Evolutionary conservation across 53 echinoderm and acorn worm species (phyloP).

Genomic region (Actinopyga echinites): DNA sequence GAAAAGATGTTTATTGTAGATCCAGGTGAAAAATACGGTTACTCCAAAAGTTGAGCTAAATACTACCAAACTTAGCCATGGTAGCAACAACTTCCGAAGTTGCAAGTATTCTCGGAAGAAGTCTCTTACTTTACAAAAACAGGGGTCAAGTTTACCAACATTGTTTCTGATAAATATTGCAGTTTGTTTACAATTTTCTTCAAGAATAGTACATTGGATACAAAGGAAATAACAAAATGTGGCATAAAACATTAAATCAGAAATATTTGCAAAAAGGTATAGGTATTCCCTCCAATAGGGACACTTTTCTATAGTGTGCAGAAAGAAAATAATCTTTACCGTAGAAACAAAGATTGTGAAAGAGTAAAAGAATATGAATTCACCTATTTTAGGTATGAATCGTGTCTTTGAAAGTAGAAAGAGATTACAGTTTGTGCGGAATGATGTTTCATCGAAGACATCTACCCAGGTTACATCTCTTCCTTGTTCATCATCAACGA

Average conservation of each 20-base stretch:
- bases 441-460: too few relatives aligned
- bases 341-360: too few relatives aligned
- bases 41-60: slow-evolving; percentile 5
- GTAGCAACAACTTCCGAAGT: background rate
- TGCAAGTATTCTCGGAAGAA: slow-evolving; percentile 11
- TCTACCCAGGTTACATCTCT: too few relatives aligned
- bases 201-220: background rate
- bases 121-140: background rate
- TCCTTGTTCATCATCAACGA: too few relatives aligned
- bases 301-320: background rate
- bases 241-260: background rate
- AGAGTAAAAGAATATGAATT: too few relatives aligned
- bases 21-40: slow-evolving; percentile 5
- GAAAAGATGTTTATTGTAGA: background rate
- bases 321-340: background rate
- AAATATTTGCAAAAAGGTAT: background rate
- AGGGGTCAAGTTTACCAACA: background rate
- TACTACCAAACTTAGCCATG: background rate
- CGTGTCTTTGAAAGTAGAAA: too few relatives aligned
- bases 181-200: background rate
- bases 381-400: too few relatives aligned
- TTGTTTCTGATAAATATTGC: background rate
- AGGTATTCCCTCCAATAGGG: background rate
- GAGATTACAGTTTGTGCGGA: too few relatives aligned
- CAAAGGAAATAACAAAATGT: background rate